Base-by-base conservation (phyloP, 2,888 invertebrate species). In the Melanostoma mellinum region DNA sequence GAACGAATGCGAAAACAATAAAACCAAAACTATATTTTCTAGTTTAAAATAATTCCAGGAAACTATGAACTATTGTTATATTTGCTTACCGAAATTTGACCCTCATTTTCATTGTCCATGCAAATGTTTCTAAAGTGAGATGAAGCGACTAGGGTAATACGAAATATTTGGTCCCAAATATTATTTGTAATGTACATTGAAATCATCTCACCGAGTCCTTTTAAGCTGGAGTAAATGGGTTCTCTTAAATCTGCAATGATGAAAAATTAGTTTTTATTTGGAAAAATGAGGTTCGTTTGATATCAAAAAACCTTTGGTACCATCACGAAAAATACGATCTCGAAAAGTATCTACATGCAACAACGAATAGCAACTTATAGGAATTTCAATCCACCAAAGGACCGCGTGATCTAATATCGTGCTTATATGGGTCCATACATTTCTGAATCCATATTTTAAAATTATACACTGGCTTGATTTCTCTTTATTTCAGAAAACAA, bases 381-480 rank as follows among this genome's bases (percentile, higher is more conserved):
- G 95, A 85, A 94, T 94, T 8, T 94, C 92, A 1, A 95, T 95
- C 96, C 96, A 96, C 97, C 97, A 97, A 0, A 97, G 92, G 32
- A 97, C 93, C 30, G 96, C 94, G 88, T 97, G 96, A 88, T 97
- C 96, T 61, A 96, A 92, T 87, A 94, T 95, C 78, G 94, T 94
- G 1, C 96, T 96, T 1, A 96, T 95, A 88, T 96, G 95, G 0
- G 95, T 95, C 97, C 97, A 97, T 36, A 96, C 35, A 6, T 36
- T 72, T 55, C 55, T 76, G 2, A 81, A 20, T 20, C 20, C 20
- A 1, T 20, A 20, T 20, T 20, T 20, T 20, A 20, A 20, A 20
- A 20, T 20, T 20, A 20, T 20, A 20, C 20, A 20, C 20, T 20
- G 20, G 20, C 20, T 20, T 1, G 20, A 20, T 20, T 20, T 20